Conservation (phyloP, 2,797 vertebrate species). For the Falco columbarius region DNA sequence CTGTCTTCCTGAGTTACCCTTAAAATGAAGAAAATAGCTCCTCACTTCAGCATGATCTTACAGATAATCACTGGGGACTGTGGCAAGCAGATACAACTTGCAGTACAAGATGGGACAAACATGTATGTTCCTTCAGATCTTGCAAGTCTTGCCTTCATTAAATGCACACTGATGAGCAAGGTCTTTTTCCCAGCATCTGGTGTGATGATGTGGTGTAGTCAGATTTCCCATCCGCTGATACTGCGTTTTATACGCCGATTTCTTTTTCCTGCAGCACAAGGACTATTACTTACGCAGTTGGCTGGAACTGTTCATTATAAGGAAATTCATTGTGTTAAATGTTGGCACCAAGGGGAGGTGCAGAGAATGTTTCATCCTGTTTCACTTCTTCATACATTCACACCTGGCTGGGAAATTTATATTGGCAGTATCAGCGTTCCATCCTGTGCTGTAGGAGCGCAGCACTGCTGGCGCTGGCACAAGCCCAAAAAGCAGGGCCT, state of each 20-base stretch:
- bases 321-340: neutral
- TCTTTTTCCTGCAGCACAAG: neutral
- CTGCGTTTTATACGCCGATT: accelerated
- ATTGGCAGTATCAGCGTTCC: accelerated
- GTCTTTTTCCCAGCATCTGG: neutral
- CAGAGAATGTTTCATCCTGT: neutral
- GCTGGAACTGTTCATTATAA: neutral
- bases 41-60: neutral
- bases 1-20: neutral
- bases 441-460: neutral
- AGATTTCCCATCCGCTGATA: neutral
- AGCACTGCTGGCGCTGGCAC: neutral
- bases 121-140: neutral
- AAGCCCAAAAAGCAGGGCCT: neutral
- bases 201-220: neutral
- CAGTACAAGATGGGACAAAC: neutral
- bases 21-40: neutral
- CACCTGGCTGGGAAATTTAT: neutral
- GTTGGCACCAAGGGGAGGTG: neutral
- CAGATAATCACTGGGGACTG: accelerated
- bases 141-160: neutral
- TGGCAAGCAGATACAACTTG: neutral
- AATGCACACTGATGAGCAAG: neutral
- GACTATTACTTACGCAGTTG: neutral
- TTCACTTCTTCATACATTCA: neutral